Evolutionary conservation across 2,113 vertebrate species (phyloP).

Genomic region (Proterorhinus semilunaris): DNA sequence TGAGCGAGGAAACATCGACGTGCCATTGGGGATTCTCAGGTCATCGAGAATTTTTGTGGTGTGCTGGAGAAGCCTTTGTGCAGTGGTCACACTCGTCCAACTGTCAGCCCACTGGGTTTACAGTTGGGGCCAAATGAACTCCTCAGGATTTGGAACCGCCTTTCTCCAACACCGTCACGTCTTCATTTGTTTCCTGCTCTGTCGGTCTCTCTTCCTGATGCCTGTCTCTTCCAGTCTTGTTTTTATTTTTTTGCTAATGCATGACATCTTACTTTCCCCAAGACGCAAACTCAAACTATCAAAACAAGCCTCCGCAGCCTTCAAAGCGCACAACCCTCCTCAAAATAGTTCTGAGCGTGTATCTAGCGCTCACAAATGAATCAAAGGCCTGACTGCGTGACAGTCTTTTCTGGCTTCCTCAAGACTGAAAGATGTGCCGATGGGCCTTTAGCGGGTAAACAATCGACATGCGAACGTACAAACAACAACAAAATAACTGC

Average conservation of each 20-base stretch:
- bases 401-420: conserved; percentile 20
- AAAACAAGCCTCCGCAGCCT: conserved; percentile 28
- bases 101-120: too few relatives aligned
- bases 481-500: conserved; percentile 45
- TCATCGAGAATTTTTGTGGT: too few relatives aligned
- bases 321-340: conserved; percentile 32
- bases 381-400: conserved; percentile 17
- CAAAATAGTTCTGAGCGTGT: conserved; percentile 31
- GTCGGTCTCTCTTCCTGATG: conserved; percentile 6
- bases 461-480: conserved; percentile 34
- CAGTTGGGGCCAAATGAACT: conserved; percentile 3
- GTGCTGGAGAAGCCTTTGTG: too few relatives aligned
- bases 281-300: conserved; percentile 34
- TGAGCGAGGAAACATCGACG: background rate
- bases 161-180: background rate
- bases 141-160: background rate
- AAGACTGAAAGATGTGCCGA: conserved; percentile 32
- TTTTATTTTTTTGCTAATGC: conserved; percentile 52
- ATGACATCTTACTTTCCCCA: conserved; percentile 47
- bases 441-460: conserved; percentile 15
- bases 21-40: too few relatives aligned
- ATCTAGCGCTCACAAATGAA: conserved; percentile 49
- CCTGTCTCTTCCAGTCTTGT: conserved; percentile 5
- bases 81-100: too few relatives aligned
- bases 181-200: background rate